Percentiles rank a stretch among this genome's conserved stretches.
Evolutionary conservation across 2,888 invertebrate species (phyloP).

Genomic region (Drosophila multiciliata): DNA sequence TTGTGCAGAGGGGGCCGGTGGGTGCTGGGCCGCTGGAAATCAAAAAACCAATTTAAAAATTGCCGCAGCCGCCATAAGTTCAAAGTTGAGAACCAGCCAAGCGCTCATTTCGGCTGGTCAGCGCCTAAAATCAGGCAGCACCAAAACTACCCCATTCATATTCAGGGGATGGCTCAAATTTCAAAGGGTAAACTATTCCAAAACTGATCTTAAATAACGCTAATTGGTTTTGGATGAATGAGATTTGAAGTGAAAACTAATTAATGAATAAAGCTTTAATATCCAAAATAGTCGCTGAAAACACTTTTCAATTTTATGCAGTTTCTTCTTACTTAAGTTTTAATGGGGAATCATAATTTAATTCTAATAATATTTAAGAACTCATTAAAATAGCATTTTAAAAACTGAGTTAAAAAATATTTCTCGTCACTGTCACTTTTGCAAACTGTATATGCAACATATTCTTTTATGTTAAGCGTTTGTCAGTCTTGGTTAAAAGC

Average conservation of each 20-base stretch:
- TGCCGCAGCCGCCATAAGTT: constrained; percentile 73
- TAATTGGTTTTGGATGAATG: background rate
- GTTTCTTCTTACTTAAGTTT: background rate
- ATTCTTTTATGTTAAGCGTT: background rate
- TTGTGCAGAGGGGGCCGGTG: background rate
- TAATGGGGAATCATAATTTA: background rate
- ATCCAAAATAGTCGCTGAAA: background rate
- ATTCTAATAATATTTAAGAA: background rate
- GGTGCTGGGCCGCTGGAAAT: constrained; percentile 39
- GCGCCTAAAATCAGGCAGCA: constrained; percentile 51
- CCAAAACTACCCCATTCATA: constrained; percentile 33
- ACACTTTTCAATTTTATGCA: background rate
- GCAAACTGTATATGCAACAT: background rate
- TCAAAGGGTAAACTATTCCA: background rate
- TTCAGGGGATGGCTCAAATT: constrained; percentile 22
- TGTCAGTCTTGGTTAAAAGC: constrained; percentile 18
- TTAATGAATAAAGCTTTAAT: background rate
- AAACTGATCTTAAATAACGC: background rate
- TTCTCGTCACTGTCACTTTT: background rate
- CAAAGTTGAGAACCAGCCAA: constrained; percentile 69
- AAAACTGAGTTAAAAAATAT: too few species aligned
- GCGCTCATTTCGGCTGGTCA: constrained; percentile 44
- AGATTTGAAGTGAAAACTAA: background rate
- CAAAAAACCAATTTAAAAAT: constrained; percentile 75
- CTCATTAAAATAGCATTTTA: background rate